Base-by-base conservation (phyloP, 2,888 invertebrate genomes). In the Eupithecia inturbata region DNA sequence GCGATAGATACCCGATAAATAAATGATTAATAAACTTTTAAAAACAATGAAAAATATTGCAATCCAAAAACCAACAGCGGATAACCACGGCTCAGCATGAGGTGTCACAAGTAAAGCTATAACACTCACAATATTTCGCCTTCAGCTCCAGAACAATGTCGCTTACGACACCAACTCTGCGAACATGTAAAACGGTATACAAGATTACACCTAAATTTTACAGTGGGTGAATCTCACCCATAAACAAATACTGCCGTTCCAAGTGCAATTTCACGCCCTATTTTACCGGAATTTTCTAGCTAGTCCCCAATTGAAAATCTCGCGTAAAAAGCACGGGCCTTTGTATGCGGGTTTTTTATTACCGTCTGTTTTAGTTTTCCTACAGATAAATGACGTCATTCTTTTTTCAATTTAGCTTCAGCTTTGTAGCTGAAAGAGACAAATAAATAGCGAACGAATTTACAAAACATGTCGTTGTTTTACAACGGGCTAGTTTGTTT, bases 181-280 rank as follows among this genome's bases (percentile, higher is more conserved):
- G 85, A 84, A 85, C 70, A 71, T 67, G 62, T 69, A 84, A 82
- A 66, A 66, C 39, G 62, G 19, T 64, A n/a, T 39, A 66, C 39
- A 84, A 82, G 82, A 84, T 88, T 87, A 88, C 87, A 87, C 86
- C 88, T 87, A 88, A 91, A 91, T 90, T 91, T 89, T 84, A 85
- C 87, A 86, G 79, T 81, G 74, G 79, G 82, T 86, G 87, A 84
- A 85, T 85, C 84, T 82, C 84, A 87, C 87, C 86, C 87, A 88
- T 89, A 92, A 93, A 93, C 93, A 94, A 93, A 93, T 92, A 89
- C 88, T 83, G 85, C 85, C 90, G 89, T 92, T 91, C 87, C 82
- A 83, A 83, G 86, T 87, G 88, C 91, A 91, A 92, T 94, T 94
- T 92, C 90, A 92, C 91, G 93, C 91, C 89, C 89, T 92, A 94